Percentiles rank a stretch among this genome's conserved stretches.
These are phyloP conservation scores for Trachurus trachurus DNA, from an alignment of 2,797 vertebrate genomes.

Conservation along the genomic window DNA sequence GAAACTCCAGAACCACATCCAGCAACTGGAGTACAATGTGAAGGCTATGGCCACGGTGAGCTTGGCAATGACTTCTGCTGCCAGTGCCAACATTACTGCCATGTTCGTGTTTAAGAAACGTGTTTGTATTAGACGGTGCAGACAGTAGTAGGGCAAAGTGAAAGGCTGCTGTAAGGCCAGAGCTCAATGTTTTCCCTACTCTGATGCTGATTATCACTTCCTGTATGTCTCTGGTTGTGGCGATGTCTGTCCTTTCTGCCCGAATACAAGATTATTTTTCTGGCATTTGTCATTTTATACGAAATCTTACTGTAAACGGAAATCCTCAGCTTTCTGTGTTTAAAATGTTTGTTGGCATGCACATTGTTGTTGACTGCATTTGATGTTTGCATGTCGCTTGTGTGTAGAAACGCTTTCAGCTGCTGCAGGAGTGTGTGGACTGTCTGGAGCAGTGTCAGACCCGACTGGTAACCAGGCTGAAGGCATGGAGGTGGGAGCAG, in stretches of 20 bases:
- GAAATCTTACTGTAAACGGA: too few relatives aligned
- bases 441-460: conserved; percentile 87
- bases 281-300: background rate
- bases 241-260: background rate
- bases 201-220: background rate
- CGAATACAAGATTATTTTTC: background rate
- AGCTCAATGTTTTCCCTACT: background rate
- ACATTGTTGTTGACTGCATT: background rate
- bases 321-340: too few relatives aligned
- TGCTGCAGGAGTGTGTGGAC: conserved; percentile 85
- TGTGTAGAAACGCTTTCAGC: conserved; percentile 83
- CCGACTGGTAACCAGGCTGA: conserved; percentile 87
- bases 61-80: background rate
- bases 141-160: background rate
- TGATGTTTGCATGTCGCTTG: conserved; percentile 26
- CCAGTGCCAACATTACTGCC: background rate
- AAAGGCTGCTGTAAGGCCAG: background rate
- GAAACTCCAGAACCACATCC: conserved; percentile 75
- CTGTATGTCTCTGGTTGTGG: background rate
- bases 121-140: background rate
- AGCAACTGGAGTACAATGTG: conserved; percentile 76
- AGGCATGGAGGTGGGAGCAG: conserved; percentile 93
- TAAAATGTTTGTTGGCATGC: too few relatives aligned
- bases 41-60: conserved; percentile 74
- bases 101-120: background rate